Evolutionary conservation across 23 tunicate genomes (phyloP).

Genomic region (Oikopleura dioica): DNA sequence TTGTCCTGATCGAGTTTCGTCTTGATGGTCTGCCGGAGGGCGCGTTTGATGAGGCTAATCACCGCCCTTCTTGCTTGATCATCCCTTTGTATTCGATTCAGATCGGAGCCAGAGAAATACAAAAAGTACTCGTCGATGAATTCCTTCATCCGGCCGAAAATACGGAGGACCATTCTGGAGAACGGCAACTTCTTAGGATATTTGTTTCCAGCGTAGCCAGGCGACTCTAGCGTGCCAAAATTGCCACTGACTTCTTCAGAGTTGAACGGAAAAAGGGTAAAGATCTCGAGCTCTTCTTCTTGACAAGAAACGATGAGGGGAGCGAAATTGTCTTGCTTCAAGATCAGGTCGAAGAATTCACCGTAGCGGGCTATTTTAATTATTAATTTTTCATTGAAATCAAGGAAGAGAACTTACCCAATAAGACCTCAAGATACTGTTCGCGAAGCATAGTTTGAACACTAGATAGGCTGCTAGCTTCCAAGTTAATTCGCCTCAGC

Average conservation of each 20-base stretch:
- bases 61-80: conserved; percentile 1
- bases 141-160: conserved; percentile 5
- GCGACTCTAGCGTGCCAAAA: not conserved
- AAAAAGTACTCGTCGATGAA: not conserved
- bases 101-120: not conserved
- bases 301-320: not conserved
- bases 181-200: conserved; percentile 7
- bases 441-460: not conserved
- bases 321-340: not conserved
- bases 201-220: not conserved
- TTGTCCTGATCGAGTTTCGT: not conserved
- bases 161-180: not conserved
- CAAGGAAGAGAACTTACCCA: no score
- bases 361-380: conserved; percentile 1
- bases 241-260: not conserved
- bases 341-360: not conserved
- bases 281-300: not conserved
- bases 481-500: not conserved
- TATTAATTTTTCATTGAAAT: no score
- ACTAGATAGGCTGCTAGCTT: not conserved
- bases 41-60: not conserved
- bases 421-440: not conserved
- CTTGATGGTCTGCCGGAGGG: not conserved
- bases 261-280: not conserved
- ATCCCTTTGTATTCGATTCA: not conserved